Evolutionary conservation across 2,888 invertebrate genomes (phyloP), one percentile per base, ranked within the genome.

Genomic region (Teinopalpus imperialis): DNA sequence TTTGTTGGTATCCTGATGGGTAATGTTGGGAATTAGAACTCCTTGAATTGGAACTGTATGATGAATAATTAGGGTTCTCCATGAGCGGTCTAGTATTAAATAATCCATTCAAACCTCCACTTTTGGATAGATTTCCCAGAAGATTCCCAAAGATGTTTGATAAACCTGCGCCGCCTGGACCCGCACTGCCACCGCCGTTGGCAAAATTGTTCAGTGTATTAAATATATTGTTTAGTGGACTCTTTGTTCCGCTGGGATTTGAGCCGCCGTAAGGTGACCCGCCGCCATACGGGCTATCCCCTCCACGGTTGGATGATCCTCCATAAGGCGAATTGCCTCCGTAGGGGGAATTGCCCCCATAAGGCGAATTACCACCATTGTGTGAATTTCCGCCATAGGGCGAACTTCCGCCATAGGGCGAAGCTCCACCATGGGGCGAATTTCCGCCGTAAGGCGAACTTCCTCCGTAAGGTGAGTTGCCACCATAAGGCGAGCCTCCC

Each of bases 1-100:
- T 66, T 40, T 76, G 69, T 59, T 79, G 79, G 54, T 68, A 73
- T 59, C 82, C 83, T 77, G 86, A 80, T 59, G 83, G 74, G 71
- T 75, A 80, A 76, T 65, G 66, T 64, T 75, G 77, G 13, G 69
- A 43, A 58, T 87, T 83, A 77, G 81, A 66, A 68, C 74, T 81
- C 66, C 71, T 76, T 26, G 80, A 71, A 65, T 78, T 80, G 1
- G 79, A 71, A 56, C 69, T 69, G 45, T 80, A 70, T 8, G 85
- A 78, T 2, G 80, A 67, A 56, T 87, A 81, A 58, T 77, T 81
- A 9, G 88, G 89, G 52, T 88, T 89, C 59, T 82, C 81, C 69
- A 75, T 70, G 13, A 89, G 78, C 0, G 89, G 89, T 45, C 89
- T 69, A 26, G 89, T 87, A 63, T 88, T 85, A 50, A 81, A 72